Evolutionary conservation across 2,888 invertebrate genomes (phyloP).

Genomic region (Ochlodes sylvanus): DNA sequence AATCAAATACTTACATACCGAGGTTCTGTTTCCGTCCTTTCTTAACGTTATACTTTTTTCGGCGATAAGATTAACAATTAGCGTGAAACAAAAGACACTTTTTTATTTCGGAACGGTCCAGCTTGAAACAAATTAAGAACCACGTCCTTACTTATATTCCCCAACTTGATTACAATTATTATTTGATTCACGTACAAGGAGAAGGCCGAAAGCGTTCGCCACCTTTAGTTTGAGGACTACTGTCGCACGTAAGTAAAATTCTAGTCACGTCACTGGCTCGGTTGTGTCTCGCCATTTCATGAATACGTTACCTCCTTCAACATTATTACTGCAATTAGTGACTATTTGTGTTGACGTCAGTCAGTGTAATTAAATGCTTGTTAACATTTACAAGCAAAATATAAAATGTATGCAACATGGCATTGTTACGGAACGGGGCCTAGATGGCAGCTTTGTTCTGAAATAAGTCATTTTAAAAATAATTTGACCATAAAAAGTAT

Average conservation of each 20-base stretch:
- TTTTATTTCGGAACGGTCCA: not conserved
- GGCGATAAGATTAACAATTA: not conserved
- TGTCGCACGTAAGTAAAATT: constrained; percentile 48
- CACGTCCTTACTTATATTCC: not conserved
- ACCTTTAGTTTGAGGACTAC: constrained; percentile 45
- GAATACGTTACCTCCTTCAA: constrained; percentile 49
- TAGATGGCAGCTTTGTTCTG: not conserved
- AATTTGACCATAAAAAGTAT: not conserved
- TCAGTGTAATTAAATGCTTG: not conserved
- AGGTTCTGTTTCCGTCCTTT: no score
- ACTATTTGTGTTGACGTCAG: constrained; percentile 24
- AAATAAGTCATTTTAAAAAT: not conserved
- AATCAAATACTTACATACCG: no score
- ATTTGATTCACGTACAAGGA: constrained; percentile 43
- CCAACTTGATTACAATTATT: constrained; percentile 29
- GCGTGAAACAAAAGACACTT: not conserved
- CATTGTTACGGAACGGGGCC: not conserved
- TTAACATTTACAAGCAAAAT: not conserved
- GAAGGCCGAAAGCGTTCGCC: constrained; percentile 46
- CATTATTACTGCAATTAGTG: constrained; percentile 58
- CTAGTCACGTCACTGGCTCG: constrained; percentile 59
- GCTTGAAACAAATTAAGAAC: not conserved
- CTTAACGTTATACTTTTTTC: no score
- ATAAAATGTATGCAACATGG: not conserved
- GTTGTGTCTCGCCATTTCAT: constrained; percentile 54